Base-by-base conservation (phyloP, 1,140 invertebrate genomes). In the Bombus confusus region DNA sequence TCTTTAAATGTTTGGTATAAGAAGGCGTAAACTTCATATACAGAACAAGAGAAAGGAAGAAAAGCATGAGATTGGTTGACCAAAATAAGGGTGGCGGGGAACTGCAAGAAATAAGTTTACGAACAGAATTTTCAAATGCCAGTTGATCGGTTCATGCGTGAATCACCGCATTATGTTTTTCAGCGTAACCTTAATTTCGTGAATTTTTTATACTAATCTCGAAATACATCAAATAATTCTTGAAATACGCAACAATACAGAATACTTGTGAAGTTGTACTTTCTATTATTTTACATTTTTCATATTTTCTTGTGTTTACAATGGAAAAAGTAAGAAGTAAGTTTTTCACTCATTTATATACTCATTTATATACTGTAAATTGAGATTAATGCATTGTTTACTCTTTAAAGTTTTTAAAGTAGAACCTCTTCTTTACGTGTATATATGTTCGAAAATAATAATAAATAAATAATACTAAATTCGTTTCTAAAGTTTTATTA, bases 111-210 rank as follows among this genome's bases (percentile, higher is more conserved):
- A 72, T n/a, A 66, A 75, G 52, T 79, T 85, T 22, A 28, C 1
- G 71, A 73, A 43, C 66, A n/a, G 31, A 15, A 71, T 79, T 79
- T 68, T 52, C 28, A 88, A 86, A 86, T 59, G 15, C 66, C 37
- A 71, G 57, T 73, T 37, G 34, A 69, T 78, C 43, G 41, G 69
- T 85, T 69, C 18, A 52, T 39, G 73, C 34, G 64, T 76, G 39
- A 66, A 31, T 34, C 43, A 41, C 12, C 34, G 28, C 37, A 72
- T 78, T 73, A 25, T 22, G 22, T 82, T 34, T 83, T n/a, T 22
- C 22, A 59, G 12, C 47, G 69, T 90, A 90, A 90, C 88, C 88
- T 90, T 75, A 79, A 90, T 57, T 37, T 81, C 59, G 31, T 39
- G 25, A 18, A n/a, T 6, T 25, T 86, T 34, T 74, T 28, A 31